phyloP scores from a whole-genome alignment of 2,888 invertebrate genomes.

The Andrena dorsata region DNA sequence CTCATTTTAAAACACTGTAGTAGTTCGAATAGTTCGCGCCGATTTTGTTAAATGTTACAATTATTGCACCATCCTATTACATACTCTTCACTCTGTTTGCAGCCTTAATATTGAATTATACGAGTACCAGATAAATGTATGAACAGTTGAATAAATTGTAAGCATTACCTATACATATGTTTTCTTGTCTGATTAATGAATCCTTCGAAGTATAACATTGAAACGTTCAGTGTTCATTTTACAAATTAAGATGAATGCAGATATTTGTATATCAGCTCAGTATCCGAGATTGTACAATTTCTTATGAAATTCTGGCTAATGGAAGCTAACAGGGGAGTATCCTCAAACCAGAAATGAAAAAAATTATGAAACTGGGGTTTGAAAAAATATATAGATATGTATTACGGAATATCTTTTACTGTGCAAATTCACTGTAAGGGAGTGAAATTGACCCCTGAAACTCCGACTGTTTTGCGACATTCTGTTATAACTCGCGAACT shows the following conservation, averaged over 20 bases:
- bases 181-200: background rate
- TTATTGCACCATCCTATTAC: background rate
- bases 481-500: no score
- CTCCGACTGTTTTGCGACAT: no score
- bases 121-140: slow-evolving; percentile 5
- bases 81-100: slow-evolving; percentile 20
- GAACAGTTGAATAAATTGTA: slow-evolving; percentile 20
- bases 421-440: no score
- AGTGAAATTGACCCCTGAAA: no score
- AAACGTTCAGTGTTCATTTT: background rate
- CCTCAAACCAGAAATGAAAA: no score
- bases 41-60: slow-evolving; percentile 1
- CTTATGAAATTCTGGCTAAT: no score
- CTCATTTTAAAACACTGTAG: background rate
- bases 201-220: slow-evolving; percentile 2
- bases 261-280: no score
- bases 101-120: slow-evolving; percentile 1
- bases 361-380: no score
- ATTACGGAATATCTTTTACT: no score
- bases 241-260: background rate
- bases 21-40: background rate
- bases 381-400: no score
- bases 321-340: no score
- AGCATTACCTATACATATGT: background rate
- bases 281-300: no score